Evolutionary conservation across 1,140 invertebrate genomes (phyloP).

Genomic region (Cyclargus thomasi): DNA sequence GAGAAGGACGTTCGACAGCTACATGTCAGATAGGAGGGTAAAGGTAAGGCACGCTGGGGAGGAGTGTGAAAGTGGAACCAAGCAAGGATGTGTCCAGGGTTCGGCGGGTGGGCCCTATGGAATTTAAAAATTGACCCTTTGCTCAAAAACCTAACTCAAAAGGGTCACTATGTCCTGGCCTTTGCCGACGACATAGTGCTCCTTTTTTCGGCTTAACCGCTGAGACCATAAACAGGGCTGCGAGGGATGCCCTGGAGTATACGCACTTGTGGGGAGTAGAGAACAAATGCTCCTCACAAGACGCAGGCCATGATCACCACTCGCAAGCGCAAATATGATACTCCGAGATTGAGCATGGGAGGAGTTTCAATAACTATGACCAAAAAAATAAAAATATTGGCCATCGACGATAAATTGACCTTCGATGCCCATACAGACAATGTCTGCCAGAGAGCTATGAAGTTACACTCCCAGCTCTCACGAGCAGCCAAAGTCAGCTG

Average conservation of each 20-base stretch:
- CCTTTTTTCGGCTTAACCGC: not conserved
- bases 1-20: not conserved
- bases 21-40: not conserved
- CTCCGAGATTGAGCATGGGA: no score
- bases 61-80: not conserved
- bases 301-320: no score
- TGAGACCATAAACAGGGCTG: no score
- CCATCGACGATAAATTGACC: not conserved
- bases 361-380: no score
- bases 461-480: not conserved
- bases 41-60: not conserved
- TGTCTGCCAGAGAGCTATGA: not conserved
- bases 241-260: no score
- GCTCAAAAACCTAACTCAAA: not conserved
- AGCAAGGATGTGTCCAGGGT: constrained; percentile 14
- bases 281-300: no score
- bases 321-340: no score
- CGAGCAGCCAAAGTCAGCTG: not conserved
- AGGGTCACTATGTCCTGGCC: not conserved
- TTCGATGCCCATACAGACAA: not conserved
- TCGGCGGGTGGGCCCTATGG: constrained; percentile 17
- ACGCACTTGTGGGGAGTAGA: no score
- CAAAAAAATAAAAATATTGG: no score
- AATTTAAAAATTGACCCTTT: constrained; percentile 14
- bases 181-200: constrained; percentile 17